A percentile compares a stretch with the other conserved stretches of the same genome.
These are phyloP conservation scores for Lysiphlebus fabarum DNA, from an alignment of 1,140 invertebrate genomes.

Conservation along the genomic window DNA sequence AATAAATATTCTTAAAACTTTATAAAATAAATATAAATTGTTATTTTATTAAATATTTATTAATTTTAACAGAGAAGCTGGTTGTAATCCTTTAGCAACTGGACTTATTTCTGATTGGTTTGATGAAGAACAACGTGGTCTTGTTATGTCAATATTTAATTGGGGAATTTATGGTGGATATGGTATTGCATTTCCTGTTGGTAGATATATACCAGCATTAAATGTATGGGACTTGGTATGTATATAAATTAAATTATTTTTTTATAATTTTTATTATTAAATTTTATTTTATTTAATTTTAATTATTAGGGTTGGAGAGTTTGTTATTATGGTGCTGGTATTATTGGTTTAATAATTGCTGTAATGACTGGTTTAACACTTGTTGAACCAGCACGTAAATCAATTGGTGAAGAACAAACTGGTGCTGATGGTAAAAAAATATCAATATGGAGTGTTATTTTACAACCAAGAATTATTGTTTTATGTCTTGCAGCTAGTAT, in stretches of 20 bases:
- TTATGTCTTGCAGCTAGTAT: slow-evolving; percentile 84
- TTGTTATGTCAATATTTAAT: slow-evolving; percentile 91
- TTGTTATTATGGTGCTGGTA: slow-evolving; percentile 79
- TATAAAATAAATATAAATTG: slow-evolving; percentile 11
- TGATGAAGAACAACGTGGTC: slow-evolving; percentile 73
- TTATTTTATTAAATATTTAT: slow-evolving; percentile 1
- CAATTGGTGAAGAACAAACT: slow-evolving; percentile 65
- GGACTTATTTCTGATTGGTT: slow-evolving; percentile 82
- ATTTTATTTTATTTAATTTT: slow-evolving; percentile 5
- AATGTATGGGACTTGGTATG: slow-evolving; percentile 74
- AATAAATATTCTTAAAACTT: slow-evolving; percentile 20
- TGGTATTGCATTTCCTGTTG: slow-evolving; percentile 86
- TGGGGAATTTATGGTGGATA: slow-evolving; percentile 96
- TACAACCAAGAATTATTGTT: slow-evolving; percentile 75
- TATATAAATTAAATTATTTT: slow-evolving; percentile 19
- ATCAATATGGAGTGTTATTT: slow-evolving; percentile 70
- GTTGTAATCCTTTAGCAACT: slow-evolving; percentile 85
- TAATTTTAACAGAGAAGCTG: slow-evolving; percentile 67
- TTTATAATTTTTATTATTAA: slow-evolving; percentile 3
- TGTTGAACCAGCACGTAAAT: slow-evolving; percentile 72
- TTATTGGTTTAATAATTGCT: slow-evolving; percentile 74
- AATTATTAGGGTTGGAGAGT: slow-evolving; percentile 76
- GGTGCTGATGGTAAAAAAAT: slow-evolving; percentile 51
- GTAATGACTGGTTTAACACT: slow-evolving; percentile 72
- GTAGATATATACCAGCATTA: slow-evolving; percentile 77